Conservation (phyloP, 2,888 invertebrate genomes). For the Noctuana brunneofusca region DNA sequence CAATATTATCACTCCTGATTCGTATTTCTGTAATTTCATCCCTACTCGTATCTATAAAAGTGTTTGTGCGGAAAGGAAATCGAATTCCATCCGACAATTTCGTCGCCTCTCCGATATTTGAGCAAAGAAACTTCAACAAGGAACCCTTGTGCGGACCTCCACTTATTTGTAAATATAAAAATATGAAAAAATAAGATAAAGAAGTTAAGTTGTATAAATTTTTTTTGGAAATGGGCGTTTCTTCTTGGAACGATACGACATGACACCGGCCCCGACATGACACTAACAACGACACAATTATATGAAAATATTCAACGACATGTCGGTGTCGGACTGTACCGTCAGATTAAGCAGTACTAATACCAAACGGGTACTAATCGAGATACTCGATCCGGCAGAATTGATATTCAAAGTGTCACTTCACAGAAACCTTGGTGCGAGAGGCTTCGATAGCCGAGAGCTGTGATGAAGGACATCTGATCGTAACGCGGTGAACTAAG, state of each 20-base stretch:
- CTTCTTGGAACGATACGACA: no score
- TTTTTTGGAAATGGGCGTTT: no score
- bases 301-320: no score
- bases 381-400: conserved; percentile 28
- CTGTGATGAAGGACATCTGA: conserved; percentile 23
- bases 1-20: background rate
- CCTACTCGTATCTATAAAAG: conserved; percentile 1
- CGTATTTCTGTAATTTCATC: background rate
- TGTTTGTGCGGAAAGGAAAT: background rate
- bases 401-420: conserved; percentile 30
- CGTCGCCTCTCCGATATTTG: background rate
- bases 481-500: conserved; percentile 7
- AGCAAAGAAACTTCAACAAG: background rate
- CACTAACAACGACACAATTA: no score
- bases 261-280: no score
- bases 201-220: no score
- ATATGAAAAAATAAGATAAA: background rate
- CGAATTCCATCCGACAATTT: background rate
- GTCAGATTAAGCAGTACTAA: background rate
- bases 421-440: conserved; percentile 18
- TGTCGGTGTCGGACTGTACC: no score
- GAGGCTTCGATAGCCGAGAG: conserved; percentile 16
- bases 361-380: conserved; percentile 6
- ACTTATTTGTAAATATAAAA: background rate
- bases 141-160: background rate